phyloP scores from a whole-genome alignment of 2,888 invertebrate genomes.

The Archaeoteleia sp. region DNA sequence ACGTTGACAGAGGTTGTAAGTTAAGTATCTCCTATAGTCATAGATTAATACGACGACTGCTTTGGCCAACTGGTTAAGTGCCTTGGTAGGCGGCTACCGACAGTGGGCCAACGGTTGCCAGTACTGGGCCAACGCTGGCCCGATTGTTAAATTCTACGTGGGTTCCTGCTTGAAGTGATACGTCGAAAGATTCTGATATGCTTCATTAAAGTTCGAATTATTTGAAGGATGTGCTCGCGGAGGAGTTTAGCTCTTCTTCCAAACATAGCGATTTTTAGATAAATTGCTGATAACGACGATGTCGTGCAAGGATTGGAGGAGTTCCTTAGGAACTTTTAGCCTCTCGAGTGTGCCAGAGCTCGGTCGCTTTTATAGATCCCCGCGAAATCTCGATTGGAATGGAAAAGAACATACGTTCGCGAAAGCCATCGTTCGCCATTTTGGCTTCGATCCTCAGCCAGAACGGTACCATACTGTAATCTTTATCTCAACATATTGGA shows the following conservation, averaged over 20 bases:
- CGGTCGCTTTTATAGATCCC: slow-evolving; percentile 36
- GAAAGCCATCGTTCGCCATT: slow-evolving; percentile 48
- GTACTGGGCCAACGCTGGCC: no score
- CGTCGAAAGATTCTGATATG: neutral
- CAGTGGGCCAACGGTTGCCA: no score
- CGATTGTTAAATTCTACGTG: no score
- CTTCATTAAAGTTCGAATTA: slow-evolving; percentile 19
- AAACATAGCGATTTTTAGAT: slow-evolving; percentile 30
- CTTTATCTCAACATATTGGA: slow-evolving; percentile 50
- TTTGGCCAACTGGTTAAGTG: no score
- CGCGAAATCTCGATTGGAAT: slow-evolving; percentile 47
- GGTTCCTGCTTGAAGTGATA: neutral
- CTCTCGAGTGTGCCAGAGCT: slow-evolving; percentile 30
- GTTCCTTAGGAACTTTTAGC: slow-evolving; percentile 25
- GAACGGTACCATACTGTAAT: slow-evolving; percentile 41
- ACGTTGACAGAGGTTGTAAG: no score
- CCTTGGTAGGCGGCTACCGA: no score
- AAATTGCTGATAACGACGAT: slow-evolving; percentile 39
- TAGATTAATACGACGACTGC: no score
- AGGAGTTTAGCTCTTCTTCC: slow-evolving; percentile 15
- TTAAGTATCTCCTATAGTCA: no score
- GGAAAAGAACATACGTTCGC: slow-evolving; percentile 49
- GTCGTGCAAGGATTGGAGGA: slow-evolving; percentile 29
- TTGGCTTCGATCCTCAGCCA: slow-evolving; percentile 41
- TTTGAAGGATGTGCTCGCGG: slow-evolving; percentile 18